Evolutionary conservation across 2,113 vertebrate species (phyloP), one percentile per base, ranked within the genome.

Genomic region (Cololabis saira): DNA sequence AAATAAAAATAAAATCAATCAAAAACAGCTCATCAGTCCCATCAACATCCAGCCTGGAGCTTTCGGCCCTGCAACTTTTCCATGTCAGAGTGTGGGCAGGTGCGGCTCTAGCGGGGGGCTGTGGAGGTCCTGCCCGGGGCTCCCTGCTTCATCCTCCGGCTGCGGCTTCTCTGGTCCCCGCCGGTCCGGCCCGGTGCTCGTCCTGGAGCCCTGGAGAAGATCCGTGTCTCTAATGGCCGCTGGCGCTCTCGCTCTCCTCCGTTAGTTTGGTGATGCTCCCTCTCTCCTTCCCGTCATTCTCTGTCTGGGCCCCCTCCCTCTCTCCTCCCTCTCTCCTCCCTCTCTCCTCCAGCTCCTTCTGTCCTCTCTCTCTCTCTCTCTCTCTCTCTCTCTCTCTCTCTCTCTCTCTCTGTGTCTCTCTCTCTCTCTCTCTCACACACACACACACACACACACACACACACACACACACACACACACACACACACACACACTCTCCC

Each of bases 281-380:
- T 47, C 64, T 43, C 61, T 52, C 68, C 12, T 44, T 19, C 14
- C 33, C 6, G 8, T 41, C n/a, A 12, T 24, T 16, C 6, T 43
- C 43, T 24, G 41, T 1, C 53, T 3, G n/a, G n/a, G n/a, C n/a
- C 57, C n/a, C 56, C 14, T 54, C 37, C 56, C 19, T 42, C 24
- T 22, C 55, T 86, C 84, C 91, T 90, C 90, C 90, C 89, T 82
- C 88, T 76, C 78, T 87, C 90, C 91, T 66, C 87, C 85, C 78
- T 74, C 76, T 84, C 86, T 89, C 85, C 88, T 58, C 62, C 81
- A 72, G 87, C 80, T 86, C 89, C 81, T 74, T 74, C 69, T 76
- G 61, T 82, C 64, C 3, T 8, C 43, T n/a, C n/a, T n/a, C n/a
- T n/a, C n/a, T n/a, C n/a, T n/a, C n/a, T n/a, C n/a, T n/a, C n/a